These are phyloP conservation scores for Psittacula cyanocephala DNA, from an alignment of 2,113 vertebrate genomes.

Conservation along the genomic window DNA sequence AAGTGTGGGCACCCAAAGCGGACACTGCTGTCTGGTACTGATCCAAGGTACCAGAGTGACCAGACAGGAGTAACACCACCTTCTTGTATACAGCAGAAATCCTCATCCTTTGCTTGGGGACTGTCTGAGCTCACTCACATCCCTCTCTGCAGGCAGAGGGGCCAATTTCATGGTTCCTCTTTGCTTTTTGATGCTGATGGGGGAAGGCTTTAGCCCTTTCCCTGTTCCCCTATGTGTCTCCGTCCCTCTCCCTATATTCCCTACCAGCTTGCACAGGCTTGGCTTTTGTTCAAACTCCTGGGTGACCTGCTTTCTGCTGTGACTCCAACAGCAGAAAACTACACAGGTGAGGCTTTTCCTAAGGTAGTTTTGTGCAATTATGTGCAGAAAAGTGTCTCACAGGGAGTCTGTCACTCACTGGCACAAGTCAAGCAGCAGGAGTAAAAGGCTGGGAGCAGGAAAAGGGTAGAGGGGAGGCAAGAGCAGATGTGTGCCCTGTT, in stretches of 20 bases:
- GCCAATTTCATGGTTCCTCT: neutral
- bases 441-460: neutral
- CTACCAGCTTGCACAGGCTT: neutral
- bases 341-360: neutral
- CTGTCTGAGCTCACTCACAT: neutral
- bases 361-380: neutral
- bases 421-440: neutral
- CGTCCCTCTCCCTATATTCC: neutral
- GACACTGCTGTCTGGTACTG: neutral
- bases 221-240: neutral
- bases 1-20: neutral
- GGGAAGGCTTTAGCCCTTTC: neutral
- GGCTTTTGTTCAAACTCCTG: neutral
- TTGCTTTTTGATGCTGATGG: neutral
- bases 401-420: neutral
- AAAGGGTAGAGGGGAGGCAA: neutral
- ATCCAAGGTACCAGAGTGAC: neutral
- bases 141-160: neutral
- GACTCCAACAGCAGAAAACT: neutral
- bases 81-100: neutral
- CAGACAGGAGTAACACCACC: neutral
- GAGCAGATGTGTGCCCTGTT: rapidly evolving
- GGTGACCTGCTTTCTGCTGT: neutral
- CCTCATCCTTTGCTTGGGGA: neutral
- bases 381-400: neutral